Evolutionary conservation across 2,797 vertebrate species (phyloP).

Genomic region (Crypturellus tataupa): DNA sequence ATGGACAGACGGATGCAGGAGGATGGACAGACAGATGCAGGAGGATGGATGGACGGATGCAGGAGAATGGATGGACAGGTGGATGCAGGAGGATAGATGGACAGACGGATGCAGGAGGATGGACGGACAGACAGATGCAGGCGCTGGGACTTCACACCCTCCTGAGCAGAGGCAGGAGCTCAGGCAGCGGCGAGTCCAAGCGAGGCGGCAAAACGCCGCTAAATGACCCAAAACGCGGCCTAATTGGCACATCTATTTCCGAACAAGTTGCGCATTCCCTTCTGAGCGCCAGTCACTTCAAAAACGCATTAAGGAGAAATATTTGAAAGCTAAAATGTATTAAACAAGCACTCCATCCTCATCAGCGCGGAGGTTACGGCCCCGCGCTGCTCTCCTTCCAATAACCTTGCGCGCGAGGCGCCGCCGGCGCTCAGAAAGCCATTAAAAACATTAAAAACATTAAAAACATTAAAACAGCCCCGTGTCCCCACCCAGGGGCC

Average conservation of each 20-base stretch:
- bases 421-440: not conserved
- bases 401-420: not conserved
- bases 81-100: too few relatives aligned
- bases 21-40: too few relatives aligned
- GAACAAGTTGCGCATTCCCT: constrained; percentile 46
- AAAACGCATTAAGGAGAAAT: constrained; percentile 55
- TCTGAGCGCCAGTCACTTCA: constrained; percentile 50
- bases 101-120: too few relatives aligned
- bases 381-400: constrained; percentile 52
- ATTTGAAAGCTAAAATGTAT: constrained; percentile 53
- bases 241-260: constrained; percentile 42
- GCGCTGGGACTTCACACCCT: not conserved
- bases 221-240: not conserved
- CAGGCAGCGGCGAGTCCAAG: constrained; percentile 44
- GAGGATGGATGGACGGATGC: too few relatives aligned
- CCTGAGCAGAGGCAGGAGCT: not conserved
- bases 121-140: too few relatives aligned
- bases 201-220: not conserved
- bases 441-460: not conserved
- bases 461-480: too few relatives aligned
- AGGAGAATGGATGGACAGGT: too few relatives aligned
- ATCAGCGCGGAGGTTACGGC: constrained; percentile 41
- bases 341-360: constrained; percentile 58
- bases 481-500: too few relatives aligned
- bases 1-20: too few relatives aligned